Conservation (phyloP, 2,888 invertebrate species). For the Melanchra persicariae region DNA sequence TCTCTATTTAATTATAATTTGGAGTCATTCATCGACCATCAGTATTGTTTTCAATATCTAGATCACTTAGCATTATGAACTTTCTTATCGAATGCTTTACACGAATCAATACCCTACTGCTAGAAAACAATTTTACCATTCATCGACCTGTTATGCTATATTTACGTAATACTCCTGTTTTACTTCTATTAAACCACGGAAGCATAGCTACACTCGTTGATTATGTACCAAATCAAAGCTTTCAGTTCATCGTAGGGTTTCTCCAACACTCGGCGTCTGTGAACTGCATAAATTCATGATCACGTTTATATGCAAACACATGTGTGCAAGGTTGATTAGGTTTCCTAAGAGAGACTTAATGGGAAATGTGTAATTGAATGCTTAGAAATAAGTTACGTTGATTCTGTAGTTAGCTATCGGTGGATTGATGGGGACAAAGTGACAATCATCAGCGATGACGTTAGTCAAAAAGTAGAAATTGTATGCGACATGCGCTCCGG, state of each 20-base stretch:
- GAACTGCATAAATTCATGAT: conserved; percentile 41
- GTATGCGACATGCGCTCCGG: no score
- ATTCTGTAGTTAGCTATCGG: no score
- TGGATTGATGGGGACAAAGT: no score
- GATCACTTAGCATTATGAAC: no score
- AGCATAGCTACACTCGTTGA: conserved; percentile 19
- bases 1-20: background rate
- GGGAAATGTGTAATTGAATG: conserved; percentile 39
- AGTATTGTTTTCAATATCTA: no score
- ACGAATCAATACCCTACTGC: no score
- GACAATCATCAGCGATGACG: no score
- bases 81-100: no score
- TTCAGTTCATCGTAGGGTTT: conserved; percentile 39
- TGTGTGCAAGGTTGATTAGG: conserved; percentile 23
- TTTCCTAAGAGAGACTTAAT: conserved; percentile 41
- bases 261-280: conserved; percentile 26
- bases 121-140: background rate
- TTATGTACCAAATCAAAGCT: conserved; percentile 53
- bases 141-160: background rate
- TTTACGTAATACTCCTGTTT: conserved; percentile 3
- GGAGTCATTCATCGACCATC: background rate
- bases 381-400: conserved; percentile 7
- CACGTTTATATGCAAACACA: conserved; percentile 31
- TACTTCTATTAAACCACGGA: conserved; percentile 3
- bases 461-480: no score